A percentile compares a stretch with the other conserved stretches of the same genome.
Evolutionary conservation across 2,888 invertebrate species (phyloP).

Genomic region (Blomia tropicalis): DNA sequence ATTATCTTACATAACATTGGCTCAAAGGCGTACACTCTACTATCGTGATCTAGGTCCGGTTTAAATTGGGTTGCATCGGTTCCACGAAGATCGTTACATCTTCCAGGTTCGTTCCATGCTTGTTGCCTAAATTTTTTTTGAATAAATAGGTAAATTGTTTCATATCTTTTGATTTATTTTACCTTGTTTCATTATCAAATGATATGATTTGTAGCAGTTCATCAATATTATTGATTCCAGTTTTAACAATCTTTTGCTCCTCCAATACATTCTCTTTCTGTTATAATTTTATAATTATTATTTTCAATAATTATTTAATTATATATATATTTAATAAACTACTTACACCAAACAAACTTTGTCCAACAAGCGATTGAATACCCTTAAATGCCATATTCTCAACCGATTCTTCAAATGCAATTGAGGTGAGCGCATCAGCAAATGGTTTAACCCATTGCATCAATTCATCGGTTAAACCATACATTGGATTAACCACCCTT

Average conservation of each 20-base stretch:
- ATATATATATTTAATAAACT: background rate
- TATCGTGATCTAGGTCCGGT: background rate
- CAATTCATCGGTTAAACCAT: too few relatives aligned
- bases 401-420: background rate
- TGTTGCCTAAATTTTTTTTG: background rate
- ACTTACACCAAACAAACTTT: constrained; percentile 2
- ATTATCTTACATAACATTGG: constrained; percentile 5
- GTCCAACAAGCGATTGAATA: background rate
- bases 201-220: background rate
- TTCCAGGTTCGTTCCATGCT: background rate
- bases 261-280: background rate
- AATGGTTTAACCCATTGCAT: too few relatives aligned
- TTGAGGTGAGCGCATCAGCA: too few relatives aligned
- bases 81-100: background rate
- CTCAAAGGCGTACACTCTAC: background rate
- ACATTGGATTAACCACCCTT: too few relatives aligned
- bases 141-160: background rate
- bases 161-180: background rate
- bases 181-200: background rate
- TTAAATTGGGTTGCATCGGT: constrained; percentile 1
- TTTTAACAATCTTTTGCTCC: background rate
- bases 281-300: background rate
- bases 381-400: background rate
- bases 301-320: background rate
- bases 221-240: background rate